These are phyloP conservation scores for Henricia sp. DNA, from an alignment of 53 echinoderm and acorn worm genomes.

Conservation along the genomic window DNA sequence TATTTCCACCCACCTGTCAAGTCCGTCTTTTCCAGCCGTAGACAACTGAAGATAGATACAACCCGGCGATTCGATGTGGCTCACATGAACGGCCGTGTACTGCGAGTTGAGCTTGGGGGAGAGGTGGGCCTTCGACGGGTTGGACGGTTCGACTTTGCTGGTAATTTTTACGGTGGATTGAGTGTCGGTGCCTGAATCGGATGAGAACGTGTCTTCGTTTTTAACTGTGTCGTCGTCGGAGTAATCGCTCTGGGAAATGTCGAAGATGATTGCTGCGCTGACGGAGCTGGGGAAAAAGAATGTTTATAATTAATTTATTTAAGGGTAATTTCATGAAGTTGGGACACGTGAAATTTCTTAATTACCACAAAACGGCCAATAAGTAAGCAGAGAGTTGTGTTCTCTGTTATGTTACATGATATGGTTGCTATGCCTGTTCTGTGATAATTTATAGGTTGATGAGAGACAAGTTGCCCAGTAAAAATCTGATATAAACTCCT, in stretches of 20 bases:
- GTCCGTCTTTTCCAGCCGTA: conserved; percentile 84
- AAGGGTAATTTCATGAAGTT: too few relatives aligned
- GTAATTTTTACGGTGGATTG: conserved; percentile 2
- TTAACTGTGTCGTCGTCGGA: conserved; percentile 27
- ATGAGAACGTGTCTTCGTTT: conserved; percentile 6
- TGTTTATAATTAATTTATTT: too few relatives aligned
- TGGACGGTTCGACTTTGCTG: neutral
- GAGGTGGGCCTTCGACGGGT: conserved; percentile 28
- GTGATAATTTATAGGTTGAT: too few relatives aligned
- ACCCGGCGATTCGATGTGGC: conserved; percentile 88
- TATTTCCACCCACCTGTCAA: conserved; percentile 83
- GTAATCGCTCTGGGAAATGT: conserved; percentile 28
- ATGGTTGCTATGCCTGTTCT: too few relatives aligned
- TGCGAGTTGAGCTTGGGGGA: conserved; percentile 60
- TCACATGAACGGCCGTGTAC: conserved; percentile 88
- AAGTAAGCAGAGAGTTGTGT: too few relatives aligned
- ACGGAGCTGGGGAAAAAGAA: conserved; percentile 16
- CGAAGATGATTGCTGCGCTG: conserved; percentile 47
- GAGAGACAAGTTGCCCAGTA: too few relatives aligned
- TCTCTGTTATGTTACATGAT: too few relatives aligned
- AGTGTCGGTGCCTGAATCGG: conserved; percentile 1
- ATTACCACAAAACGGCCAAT: too few relatives aligned
- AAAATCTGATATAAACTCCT: too few relatives aligned
- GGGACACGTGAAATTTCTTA: too few relatives aligned
- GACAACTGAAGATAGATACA: conserved; percentile 91